Percentiles rank a stretch among this genome's conserved stretches.
phyloP scores from a whole-genome alignment of 1,140 invertebrate species.

The Mercenaria mercenaria region DNA sequence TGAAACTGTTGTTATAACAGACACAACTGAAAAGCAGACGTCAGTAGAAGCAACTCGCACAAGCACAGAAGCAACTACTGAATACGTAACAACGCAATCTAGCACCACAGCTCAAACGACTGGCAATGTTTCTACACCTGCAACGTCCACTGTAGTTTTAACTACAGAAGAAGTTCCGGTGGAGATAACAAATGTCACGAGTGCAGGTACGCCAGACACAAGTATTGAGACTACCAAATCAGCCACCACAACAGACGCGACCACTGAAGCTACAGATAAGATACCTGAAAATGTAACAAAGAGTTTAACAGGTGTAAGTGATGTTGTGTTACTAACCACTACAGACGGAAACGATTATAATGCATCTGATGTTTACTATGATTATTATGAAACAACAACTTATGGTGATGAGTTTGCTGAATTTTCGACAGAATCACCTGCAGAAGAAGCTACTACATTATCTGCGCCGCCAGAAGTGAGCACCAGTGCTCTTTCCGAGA shows the following conservation, averaged over 20 bases:
- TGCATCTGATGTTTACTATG: not conserved
- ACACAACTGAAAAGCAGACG: not conserved
- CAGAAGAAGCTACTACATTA: not conserved
- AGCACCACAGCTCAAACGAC: not conserved
- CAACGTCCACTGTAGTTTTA: not conserved
- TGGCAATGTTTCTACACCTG: slow-evolving; percentile 7
- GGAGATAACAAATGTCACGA: not conserved
- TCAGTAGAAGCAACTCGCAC: not conserved
- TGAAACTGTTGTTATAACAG: not conserved
- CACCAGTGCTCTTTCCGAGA: not conserved
- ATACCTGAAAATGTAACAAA: not conserved
- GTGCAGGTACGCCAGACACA: not conserved
- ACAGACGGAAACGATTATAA: not conserved
- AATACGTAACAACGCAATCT: not conserved
- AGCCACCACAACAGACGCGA: not conserved
- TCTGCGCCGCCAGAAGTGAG: not conserved
- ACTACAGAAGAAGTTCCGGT: not conserved
- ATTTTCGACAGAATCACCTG: not conserved
- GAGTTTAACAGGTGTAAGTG: not conserved
- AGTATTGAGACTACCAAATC: not conserved
- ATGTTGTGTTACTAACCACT: not conserved
- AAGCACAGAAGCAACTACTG: not conserved
- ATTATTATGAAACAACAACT: not conserved
- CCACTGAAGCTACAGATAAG: not conserved
- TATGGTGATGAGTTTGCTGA: not conserved